Base-by-base conservation (phyloP, 2,888 invertebrate genomes). In the Hirtodrosophila cameraria region DNA sequence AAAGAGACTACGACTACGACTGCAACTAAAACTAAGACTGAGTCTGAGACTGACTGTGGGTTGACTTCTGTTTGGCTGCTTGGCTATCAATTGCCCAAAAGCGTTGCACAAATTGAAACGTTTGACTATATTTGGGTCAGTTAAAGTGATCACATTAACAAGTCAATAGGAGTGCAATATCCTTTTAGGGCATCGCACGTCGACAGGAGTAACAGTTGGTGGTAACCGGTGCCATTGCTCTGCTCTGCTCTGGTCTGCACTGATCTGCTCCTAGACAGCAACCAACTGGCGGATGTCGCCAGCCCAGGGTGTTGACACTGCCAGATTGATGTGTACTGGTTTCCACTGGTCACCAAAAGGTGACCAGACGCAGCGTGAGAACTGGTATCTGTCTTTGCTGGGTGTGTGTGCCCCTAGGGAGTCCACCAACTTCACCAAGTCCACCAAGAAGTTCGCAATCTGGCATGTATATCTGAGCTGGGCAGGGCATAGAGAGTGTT, bases 101-200 rank as follows among this genome's bases (percentile, higher is more conserved):
- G 79, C 87, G 87, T 69, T 76, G 79, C 83, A 88, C 89, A 88
- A 88, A 88, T 88, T 88, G 88, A 88, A 88, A 88, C 88, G 88
- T 88, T 88, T 88, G 89, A 84, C 88, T 88, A 88, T 88, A 88
- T 88, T 88, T 88, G 89, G 88, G 86, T 69, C 83, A 88, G 77
- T 67, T 79, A 86, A 87, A 88, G 88, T 88, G 88, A 88, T 87
- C 89, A 87, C 89, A 88, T 88, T 88, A 88, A 87, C 83, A 84
- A 84, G 87, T 84, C 83, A 84, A 87, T 87, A 82, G 89, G 86
- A 88, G 86, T 87, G 83, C 88, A 84, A 79, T 66, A 73, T 88
- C 87, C 89, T 88, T 88, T 88, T 83, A 88, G 86, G 87, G 87
- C 88, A 88, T 76, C 78, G 71, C 84, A 83, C 81, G 80, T 76